phyloP scores from a whole-genome alignment of 2,797 vertebrate species.

The Apogon talboti region DNA sequence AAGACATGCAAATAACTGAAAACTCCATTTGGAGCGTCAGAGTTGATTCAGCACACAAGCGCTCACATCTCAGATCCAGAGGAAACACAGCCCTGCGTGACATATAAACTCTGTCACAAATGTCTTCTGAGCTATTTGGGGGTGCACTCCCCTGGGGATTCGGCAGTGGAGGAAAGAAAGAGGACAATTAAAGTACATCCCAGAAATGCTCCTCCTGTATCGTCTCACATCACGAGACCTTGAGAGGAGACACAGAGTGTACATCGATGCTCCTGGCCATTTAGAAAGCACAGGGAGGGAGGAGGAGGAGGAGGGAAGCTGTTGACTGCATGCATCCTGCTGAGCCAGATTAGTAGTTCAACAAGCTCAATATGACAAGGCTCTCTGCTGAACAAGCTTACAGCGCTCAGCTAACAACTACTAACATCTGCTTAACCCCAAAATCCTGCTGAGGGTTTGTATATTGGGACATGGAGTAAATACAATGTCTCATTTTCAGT shows the following conservation, averaged over 20 bases:
- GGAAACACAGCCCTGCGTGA: background rate
- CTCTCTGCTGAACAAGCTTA: conserved; percentile 25
- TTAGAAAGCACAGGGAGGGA: conserved; percentile 12
- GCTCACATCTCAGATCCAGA: conserved; percentile 3
- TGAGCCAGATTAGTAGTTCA: conserved; percentile 42
- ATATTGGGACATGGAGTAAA: conserved; percentile 4
- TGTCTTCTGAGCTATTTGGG: conserved; percentile 34
- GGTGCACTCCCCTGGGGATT: conserved; percentile 9
- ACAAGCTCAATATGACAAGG: conserved; percentile 50
- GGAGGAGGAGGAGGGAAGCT: background rate
- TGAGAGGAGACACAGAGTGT: conserved; percentile 37
- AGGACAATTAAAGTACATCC: conserved; percentile 31
- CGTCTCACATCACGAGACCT: conserved; percentile 41
- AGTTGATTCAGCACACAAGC: conserved; percentile 23
- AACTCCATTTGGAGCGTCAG: conserved; percentile 46
- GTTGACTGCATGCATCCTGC: conserved; percentile 20
- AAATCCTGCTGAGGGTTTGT: conserved; percentile 1
- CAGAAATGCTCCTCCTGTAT: conserved; percentile 18
- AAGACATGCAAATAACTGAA: conserved; percentile 62
- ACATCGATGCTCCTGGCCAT: conserved; percentile 39
- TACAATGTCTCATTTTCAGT: background rate
- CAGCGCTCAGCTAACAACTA: conserved; percentile 3
- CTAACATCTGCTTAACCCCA: conserved; percentile 16
- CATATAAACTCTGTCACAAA: conserved; percentile 31
- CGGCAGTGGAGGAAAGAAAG: conserved; percentile 13